Base-by-base conservation (phyloP, 2,888 invertebrate genomes). In the Nomada hirtipes region DNA sequence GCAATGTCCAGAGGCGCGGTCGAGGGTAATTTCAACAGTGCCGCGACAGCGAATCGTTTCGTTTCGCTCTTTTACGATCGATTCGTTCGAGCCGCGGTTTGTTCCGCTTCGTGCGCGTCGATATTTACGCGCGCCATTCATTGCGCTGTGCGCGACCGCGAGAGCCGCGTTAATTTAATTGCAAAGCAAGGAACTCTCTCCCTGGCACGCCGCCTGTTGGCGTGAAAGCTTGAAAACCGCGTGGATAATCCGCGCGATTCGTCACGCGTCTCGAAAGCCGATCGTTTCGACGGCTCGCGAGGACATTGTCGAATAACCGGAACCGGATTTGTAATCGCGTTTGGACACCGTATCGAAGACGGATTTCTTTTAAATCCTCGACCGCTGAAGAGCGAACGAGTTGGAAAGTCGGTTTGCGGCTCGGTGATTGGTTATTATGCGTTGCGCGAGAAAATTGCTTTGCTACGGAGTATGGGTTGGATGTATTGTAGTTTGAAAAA, bases 51-150 rank as follows among this genome's bases (percentile, higher is more conserved):
- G 68, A 86, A 86, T 87, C 85, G 84, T 47, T 85, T 82, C 85
- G 87, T 61, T 76, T 64, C 81, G 79, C 76, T 83, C 82, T 85
- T 87, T 87, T 83, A 71, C 80, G 79, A 88, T 84, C 88, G 86
- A 88, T 88, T 87, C 85, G 81, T 77, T 83, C 86, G 57, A 70
- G 74, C 61, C 65, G 72, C 76, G 75, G 57, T 77, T 83, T 79
- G 85, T 85, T 75, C 60, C 79, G 71, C 61, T 71, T 57, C 60
- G 67, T 63, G 57, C 69, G n/a, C 61, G 59, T 57, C 71, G 86
- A 81, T 80, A 84, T 87, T 89, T 88, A 88, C 84, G 83, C 83
- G 74, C 79, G 57, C 72, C 67, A 75, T 84, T 88, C 82, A 82
- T 78, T 80, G 82, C 84, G 57, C 83, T 55, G 52, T 42, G 52